These are phyloP conservation scores for Meteorus cinctellus DNA, from an alignment of 2,888 invertebrate genomes.

Conservation along the genomic window DNA sequence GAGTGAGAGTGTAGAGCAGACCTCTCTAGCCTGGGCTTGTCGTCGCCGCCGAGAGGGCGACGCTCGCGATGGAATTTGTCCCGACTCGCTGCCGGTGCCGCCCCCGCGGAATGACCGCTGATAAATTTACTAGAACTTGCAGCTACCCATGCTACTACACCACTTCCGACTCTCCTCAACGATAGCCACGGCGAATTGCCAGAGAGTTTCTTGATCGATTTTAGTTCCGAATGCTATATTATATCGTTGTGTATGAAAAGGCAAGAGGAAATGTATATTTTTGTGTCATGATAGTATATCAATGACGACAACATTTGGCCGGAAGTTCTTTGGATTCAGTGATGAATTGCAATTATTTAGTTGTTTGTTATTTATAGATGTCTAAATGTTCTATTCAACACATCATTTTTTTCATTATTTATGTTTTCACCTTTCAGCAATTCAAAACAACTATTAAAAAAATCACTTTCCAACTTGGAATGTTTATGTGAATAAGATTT, in stretches of 20 bases:
- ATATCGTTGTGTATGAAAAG: not conserved
- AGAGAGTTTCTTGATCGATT: slow-evolving; percentile 15
- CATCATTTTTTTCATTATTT: no score
- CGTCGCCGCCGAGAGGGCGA: slow-evolving; percentile 57
- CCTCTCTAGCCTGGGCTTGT: slow-evolving; percentile 29
- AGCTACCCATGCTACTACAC: slow-evolving; percentile 44
- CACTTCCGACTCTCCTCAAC: slow-evolving; percentile 43
- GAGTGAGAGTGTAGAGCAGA: not conserved
- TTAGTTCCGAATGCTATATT: slow-evolving; percentile 6
- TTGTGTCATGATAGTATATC: no score
- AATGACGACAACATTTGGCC: no score
- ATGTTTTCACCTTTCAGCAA: no score
- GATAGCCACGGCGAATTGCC: slow-evolving; percentile 32
- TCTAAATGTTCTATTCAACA: no score
- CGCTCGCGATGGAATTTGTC: slow-evolving; percentile 72
- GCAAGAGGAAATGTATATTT: not conserved
- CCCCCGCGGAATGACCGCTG: slow-evolving; percentile 70
- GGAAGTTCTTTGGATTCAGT: no score
- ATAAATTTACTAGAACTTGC: slow-evolving; percentile 71
- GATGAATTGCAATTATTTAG: no score
- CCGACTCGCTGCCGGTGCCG: slow-evolving; percentile 63
- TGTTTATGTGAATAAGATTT: not conserved
- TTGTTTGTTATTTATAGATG: no score
- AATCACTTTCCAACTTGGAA: no score
- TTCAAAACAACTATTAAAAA: no score